Evolutionary conservation across 2,888 invertebrate genomes (phyloP).

Genomic region (Koerneria pararmatus): DNA sequence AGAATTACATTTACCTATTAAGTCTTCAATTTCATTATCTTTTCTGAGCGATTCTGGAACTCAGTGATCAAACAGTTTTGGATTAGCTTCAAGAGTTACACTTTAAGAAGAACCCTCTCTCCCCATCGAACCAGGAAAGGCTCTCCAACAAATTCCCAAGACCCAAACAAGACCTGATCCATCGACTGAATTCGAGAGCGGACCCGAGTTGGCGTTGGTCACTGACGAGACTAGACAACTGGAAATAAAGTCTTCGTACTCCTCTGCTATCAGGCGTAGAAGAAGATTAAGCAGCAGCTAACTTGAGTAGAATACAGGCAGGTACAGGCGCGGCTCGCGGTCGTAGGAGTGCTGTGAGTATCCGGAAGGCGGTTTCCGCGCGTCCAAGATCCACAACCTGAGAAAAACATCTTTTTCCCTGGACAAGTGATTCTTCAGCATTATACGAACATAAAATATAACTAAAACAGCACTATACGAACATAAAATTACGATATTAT

Average conservation of each 20-base stretch:
- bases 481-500: too few relatives aligned
- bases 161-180: conserved; percentile 13
- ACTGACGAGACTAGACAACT: conserved; percentile 51
- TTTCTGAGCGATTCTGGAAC: too few relatives aligned
- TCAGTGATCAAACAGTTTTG: too few relatives aligned
- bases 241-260: conserved; percentile 8
- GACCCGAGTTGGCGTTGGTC: conserved; percentile 26
- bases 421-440: conserved; percentile 69
- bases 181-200: conserved; percentile 48
- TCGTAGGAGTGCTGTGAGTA: conserved; percentile 45
- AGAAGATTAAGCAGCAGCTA: too few relatives aligned
- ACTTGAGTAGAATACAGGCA: conserved; percentile 48
- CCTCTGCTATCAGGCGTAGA: neutral
- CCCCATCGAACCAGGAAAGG: too few relatives aligned
- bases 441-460: conserved; percentile 50
- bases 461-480: too few relatives aligned
- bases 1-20: too few relatives aligned
- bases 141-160: too few relatives aligned
- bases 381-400: conserved; percentile 44
- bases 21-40: too few relatives aligned
- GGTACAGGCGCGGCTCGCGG: conserved; percentile 40
- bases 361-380: conserved; percentile 49
- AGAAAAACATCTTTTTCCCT: neutral
- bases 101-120: too few relatives aligned
- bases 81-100: too few relatives aligned